A percentile compares a stretch with the other conserved stretches of the same genome.
Conservation (phyloP, 2,888 invertebrate species). For the Acronicta leporina region DNA sequence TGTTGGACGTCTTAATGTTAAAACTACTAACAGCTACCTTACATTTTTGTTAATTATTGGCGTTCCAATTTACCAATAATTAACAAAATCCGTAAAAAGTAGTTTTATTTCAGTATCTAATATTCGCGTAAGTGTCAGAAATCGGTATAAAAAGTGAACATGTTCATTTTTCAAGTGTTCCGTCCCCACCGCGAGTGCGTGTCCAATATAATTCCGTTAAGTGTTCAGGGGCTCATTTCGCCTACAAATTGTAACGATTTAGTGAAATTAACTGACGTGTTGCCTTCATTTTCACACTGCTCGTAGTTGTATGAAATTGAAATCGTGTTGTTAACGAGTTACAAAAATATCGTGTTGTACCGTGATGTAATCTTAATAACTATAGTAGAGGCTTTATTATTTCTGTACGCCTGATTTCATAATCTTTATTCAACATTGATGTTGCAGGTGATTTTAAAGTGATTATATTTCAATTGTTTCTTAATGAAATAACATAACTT, state of each 20-base stretch:
- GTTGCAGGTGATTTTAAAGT: constrained; percentile 14
- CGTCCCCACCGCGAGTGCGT: constrained; percentile 67
- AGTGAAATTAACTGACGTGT: constrained; percentile 74
- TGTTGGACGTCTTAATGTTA: too few relatives aligned
- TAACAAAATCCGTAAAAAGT: too few relatives aligned
- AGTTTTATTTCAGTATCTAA: too few relatives aligned
- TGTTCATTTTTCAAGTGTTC: constrained; percentile 52
- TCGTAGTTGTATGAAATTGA: constrained; percentile 74
- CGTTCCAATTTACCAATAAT: too few relatives aligned
- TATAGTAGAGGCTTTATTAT: constrained; percentile 46
- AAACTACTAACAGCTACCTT: too few relatives aligned
- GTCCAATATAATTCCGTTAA: constrained; percentile 78
- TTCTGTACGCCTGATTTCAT: constrained; percentile 45
- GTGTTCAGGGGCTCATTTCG: constrained; percentile 74
- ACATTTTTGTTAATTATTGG: too few relatives aligned
- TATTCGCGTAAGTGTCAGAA: too few relatives aligned
- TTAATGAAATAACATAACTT: too few relatives aligned
- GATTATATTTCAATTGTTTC: too few relatives aligned
- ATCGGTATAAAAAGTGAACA: constrained; percentile 42
- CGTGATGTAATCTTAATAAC: constrained; percentile 54
- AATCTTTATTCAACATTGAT: constrained; percentile 42
- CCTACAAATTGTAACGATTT: constrained; percentile 78
- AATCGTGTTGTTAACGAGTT: constrained; percentile 81
- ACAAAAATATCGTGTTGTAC: constrained; percentile 64
- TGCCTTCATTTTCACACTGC: constrained; percentile 72